Conservation (phyloP, 2,797 vertebrate genomes). For the Staurois parvus region DNA sequence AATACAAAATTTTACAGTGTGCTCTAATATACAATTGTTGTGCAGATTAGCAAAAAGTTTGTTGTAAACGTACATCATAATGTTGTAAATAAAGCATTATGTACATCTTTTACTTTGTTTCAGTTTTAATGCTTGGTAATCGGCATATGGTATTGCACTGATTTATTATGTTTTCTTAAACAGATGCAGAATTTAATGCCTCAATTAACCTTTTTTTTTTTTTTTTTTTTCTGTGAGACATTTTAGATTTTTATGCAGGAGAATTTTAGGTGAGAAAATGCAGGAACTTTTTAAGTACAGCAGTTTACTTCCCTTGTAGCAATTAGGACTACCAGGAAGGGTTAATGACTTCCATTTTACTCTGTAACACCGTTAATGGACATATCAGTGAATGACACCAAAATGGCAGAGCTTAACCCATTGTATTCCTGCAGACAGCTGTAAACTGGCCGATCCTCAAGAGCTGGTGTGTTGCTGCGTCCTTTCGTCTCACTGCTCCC, state of each 20-base stretch:
- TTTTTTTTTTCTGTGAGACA: neutral
- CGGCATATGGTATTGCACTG: too few species aligned
- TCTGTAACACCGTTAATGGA: conserved; percentile 75
- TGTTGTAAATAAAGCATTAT: too few species aligned
- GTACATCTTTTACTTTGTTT: too few species aligned
- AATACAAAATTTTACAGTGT: too few species aligned
- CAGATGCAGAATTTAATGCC: neutral
- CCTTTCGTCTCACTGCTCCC: conserved; percentile 54
- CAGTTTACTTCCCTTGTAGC: conserved; percentile 1
- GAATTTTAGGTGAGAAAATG: conserved; percentile 30
- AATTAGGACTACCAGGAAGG: conserved; percentile 60
- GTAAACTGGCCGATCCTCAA: conserved; percentile 49
- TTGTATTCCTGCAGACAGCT: conserved; percentile 63
- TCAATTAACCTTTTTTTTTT: neutral
- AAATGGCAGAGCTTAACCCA: conserved; percentile 78
- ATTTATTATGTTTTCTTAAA: too few species aligned
- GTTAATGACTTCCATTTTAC: conserved; percentile 81
- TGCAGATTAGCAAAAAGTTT: too few species aligned
- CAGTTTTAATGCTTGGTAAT: neutral
- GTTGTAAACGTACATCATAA: too few species aligned
- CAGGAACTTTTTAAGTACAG: conserved; percentile 15
- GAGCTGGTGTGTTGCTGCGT: conserved; percentile 45
- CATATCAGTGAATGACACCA: conserved; percentile 75
- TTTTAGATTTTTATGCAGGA: neutral
- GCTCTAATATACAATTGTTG: too few species aligned